Base-by-base conservation (phyloP, 2,113 vertebrate species). In the Poecilia latipinna region DNA sequence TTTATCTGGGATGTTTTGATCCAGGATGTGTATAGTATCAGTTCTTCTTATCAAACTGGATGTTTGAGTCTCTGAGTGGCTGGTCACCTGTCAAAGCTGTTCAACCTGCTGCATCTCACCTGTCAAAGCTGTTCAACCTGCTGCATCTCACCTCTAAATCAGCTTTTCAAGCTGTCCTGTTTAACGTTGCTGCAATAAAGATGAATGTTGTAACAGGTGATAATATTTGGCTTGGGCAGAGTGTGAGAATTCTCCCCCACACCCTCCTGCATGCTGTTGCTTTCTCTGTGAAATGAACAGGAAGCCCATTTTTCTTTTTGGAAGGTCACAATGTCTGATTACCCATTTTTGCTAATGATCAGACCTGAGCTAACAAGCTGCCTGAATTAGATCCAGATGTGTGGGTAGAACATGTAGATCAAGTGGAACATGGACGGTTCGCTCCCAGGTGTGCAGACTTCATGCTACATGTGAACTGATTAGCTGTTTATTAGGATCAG, bases 331-430 rank as follows among this genome's bases (percentile, higher is more conserved):
- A 70, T 77, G 72, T 78, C 69, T 54, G 61, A 77, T 51, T 69
- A 71, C 74, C 79, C 86, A 83, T 86, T 86, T 90, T 78, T 82
- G 84, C 86, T 90, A 90, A 88, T 90, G 75, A 82, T 75, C 67
- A 66, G 54, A 31, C 29, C 61, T n/a, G 32, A 44, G 68, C 62
- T 74, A 63, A 70, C 70, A 73, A 72, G 65, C 70, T 82, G 48
- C 68, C 48, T 82, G 84, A 90, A 83, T 83, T 73, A 0, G 84
- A 85, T 79, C 70, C 77, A 37, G 70, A 75, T 65, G 57, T 13
- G 65, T 28, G n/a, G 69, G 28, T 24, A 39, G 72, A 32, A 65
- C 54, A 29, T 28, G 39, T 29, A 4, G 33, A 17, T n/a, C 51
- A 51, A 65, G 13, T 62, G 26, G 22, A n/a, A 29, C 42, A 22